Percentiles rank a stretch among this genome's conserved stretches.
These are phyloP conservation scores for Ernsta delagoae DNA, from an alignment of 2,888 invertebrate genomes.

Conservation along the genomic window DNA sequence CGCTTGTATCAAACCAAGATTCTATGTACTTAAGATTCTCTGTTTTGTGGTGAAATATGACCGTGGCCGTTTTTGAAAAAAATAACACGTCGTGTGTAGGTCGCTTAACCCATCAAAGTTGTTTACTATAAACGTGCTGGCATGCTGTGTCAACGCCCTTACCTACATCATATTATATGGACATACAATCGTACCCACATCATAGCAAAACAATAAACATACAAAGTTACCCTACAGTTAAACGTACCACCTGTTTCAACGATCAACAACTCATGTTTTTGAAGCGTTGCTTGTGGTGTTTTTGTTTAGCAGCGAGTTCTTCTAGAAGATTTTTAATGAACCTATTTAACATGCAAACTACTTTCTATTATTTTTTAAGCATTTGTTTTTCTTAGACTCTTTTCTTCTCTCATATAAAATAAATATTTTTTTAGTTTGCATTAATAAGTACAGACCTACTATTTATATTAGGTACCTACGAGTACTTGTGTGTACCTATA, in stretches of 20 bases:
- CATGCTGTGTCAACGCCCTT: conserved; percentile 65
- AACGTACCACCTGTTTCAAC: conserved; percentile 18
- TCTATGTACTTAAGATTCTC: no score
- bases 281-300: not conserved
- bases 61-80: not conserved
- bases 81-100: conserved; percentile 11
- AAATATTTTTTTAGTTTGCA: no score
- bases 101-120: conserved; percentile 29
- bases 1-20: no score
- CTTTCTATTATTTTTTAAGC: not conserved
- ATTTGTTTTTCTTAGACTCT: not conserved
- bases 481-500: no score
- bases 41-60: not conserved
- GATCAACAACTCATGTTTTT: not conserved
- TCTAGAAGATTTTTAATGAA: not conserved
- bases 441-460: no score
- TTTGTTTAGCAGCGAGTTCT: not conserved
- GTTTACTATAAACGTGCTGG: conserved; percentile 55
- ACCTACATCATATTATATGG: conserved; percentile 31
- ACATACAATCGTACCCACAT: conserved; percentile 38
- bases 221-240: conserved; percentile 11
- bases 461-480: no score
- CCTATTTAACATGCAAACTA: not conserved
- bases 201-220: conserved; percentile 20
- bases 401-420: no score